Evolutionary conservation across 2,797 vertebrate species (phyloP).

Genomic region (Coendou prehensilis): DNA sequence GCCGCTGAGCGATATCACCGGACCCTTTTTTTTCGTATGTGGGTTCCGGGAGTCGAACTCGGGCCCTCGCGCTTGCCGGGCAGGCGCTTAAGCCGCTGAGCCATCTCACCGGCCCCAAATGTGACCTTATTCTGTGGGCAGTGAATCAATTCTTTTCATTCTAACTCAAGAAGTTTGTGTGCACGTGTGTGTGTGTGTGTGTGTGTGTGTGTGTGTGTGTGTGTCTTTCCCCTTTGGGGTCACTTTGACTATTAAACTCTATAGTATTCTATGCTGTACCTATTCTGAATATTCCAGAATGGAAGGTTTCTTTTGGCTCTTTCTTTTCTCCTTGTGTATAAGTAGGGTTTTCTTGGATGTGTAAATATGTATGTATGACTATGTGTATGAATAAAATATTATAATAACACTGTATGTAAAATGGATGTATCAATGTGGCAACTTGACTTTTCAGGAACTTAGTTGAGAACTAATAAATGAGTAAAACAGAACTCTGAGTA

Average conservation of each 20-base stretch:
- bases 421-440: slow-evolving; percentile 52
- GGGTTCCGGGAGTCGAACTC: too few species aligned
- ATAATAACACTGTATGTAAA: slow-evolving; percentile 51
- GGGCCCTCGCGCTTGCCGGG: too few species aligned
- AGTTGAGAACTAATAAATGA: slow-evolving; percentile 40
- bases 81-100: too few species aligned
- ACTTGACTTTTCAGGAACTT: slow-evolving; percentile 67
- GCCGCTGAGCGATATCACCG: too few species aligned
- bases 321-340: slow-evolving; percentile 61
- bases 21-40: too few species aligned
- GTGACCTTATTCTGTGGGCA: slow-evolving; percentile 66
- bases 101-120: too few species aligned
- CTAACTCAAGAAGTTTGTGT: slow-evolving; percentile 36
- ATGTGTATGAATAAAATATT: slow-evolving; percentile 59
- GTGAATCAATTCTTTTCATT: slow-evolving; percentile 67
- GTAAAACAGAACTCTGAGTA: slow-evolving; percentile 55
- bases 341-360: slow-evolving; percentile 24
- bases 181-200: slow-evolving; percentile 20
- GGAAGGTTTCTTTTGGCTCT: slow-evolving; percentile 58
- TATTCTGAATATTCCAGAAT: slow-evolving; percentile 61
- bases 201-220: background rate
- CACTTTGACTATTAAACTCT: slow-evolving; percentile 62
- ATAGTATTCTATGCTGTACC: background rate
- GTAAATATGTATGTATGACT: slow-evolving; percentile 47
- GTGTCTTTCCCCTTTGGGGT: background rate